These are phyloP conservation scores for Galerucella calmariensis DNA, from an alignment of 2,888 invertebrate genomes.

Conservation along the genomic window DNA sequence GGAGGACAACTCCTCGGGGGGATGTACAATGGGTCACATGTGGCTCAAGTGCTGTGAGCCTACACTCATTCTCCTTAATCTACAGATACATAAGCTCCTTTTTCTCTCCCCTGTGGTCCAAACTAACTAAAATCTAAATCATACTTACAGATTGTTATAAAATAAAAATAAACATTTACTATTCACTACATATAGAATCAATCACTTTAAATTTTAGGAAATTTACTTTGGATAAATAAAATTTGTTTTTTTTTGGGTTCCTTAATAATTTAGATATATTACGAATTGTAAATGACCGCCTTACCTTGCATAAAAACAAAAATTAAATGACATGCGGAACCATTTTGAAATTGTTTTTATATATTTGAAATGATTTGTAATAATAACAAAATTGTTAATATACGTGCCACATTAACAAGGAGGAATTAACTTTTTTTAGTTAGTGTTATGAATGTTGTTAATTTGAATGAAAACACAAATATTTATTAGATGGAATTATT, in stretches of 20 bases:
- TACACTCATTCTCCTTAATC: no score
- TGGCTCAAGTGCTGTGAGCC: no score
- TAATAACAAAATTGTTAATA: conserved; percentile 31
- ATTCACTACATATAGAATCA: not conserved
- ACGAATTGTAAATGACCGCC: conserved; percentile 1
- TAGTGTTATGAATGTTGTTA: not conserved
- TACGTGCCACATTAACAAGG: conserved; percentile 27
- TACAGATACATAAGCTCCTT: no score
- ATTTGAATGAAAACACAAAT: not conserved
- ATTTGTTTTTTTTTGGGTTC: not conserved
- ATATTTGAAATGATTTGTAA: conserved; percentile 41
- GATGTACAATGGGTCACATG: no score
- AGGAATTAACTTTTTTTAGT: conserved; percentile 16
- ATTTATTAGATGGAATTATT: not conserved
- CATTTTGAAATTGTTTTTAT: conserved; percentile 39
- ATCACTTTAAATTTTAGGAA: no score
- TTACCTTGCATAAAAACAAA: conserved; percentile 46
- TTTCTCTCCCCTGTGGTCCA: no score
- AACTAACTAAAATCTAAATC: not conserved
- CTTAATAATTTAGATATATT: not conserved
- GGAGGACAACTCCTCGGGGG: no score
- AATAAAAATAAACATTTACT: not conserved
- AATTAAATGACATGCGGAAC: conserved; percentile 44
- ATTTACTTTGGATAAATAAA: not conserved
- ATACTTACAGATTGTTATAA: not conserved